phyloP scores from a whole-genome alignment of 2,888 invertebrate species.

The Bursaphelenchus okinawaensis region DNA sequence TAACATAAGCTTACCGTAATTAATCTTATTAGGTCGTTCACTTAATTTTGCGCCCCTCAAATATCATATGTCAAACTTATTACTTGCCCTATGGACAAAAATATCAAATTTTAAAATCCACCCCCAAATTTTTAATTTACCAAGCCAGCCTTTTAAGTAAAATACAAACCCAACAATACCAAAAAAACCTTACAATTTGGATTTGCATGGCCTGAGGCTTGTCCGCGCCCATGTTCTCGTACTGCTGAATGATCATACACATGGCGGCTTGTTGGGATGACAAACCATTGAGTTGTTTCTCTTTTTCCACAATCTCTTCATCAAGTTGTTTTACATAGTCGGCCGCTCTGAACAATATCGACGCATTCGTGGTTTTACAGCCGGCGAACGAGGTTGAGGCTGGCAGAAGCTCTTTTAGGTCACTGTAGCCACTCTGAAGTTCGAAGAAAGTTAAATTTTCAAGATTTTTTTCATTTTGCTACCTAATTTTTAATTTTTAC shows the following conservation, averaged over 20 bases:
- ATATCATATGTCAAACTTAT: no score
- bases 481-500: no score
- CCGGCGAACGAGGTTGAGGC: constrained; percentile 49
- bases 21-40: no score
- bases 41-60: no score
- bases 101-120: no score
- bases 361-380: constrained; percentile 57
- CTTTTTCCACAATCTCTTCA: constrained; percentile 33
- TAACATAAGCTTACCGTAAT: no score
- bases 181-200: constrained; percentile 37
- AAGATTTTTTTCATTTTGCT: background rate
- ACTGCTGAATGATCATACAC: constrained; percentile 54
- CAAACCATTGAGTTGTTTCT: constrained; percentile 39
- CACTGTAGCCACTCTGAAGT: constrained; percentile 54
- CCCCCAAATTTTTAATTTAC: no score
- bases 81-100: no score
- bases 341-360: constrained; percentile 54
- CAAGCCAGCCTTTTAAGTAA: background rate
- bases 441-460: background rate
- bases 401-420: constrained; percentile 55
- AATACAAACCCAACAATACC: background rate
- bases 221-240: constrained; percentile 38
- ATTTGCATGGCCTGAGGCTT: constrained; percentile 34
- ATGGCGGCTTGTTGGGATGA: constrained; percentile 40
- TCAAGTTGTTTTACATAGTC: constrained; percentile 53